Evolutionary conservation across 2,113 vertebrate species (phyloP), one percentile per base, ranked within the genome.

Genomic region (Clupea harengus): DNA sequence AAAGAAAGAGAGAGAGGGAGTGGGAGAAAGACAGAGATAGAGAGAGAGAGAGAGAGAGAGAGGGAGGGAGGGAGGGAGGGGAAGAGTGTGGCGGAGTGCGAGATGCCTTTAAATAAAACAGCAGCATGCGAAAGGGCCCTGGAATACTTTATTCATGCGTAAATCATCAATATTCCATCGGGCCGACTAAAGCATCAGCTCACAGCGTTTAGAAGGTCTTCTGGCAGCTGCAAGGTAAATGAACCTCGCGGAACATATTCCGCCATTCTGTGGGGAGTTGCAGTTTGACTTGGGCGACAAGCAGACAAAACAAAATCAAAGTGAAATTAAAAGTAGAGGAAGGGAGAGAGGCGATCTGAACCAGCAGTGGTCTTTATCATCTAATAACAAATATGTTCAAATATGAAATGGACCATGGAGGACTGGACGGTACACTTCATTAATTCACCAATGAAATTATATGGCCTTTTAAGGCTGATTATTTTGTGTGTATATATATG

Each of bases 131-230:
- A 52, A 49, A 52, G 52, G 72, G 72, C 25, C 10, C 72, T 78
- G 72, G 52, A n/a, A 45, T 83, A 67, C n/a, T 45, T 83, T 83
- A 64, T 83, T 83, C 82, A 52, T 85, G 46, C 7, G 84, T 80
- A 54, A 84, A 78, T 78, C 82, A 83, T 39, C 72, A 78, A 78
- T 78, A 78, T 78, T 78, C 28, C 72, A 78, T 32, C 72, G 44
- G 72, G 72, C 72, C 28, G 13, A 39, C 4, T 39, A 18, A 78
- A 28, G 72, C 72, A 13, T 32, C 25, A 32, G 72, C 72, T 78
- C 2, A 15, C 10, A 17, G 25, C 25, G 72, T 39, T 78, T 78
- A 78, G 72, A 78, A 39, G 32, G 72, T 78, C 72, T 39, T 78
- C 72, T 44, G 72, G 72, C 25, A 78, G 72, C 72, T 17, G 72